A percentile compares a stretch with the other conserved stretches of the same genome.
phyloP scores from a whole-genome alignment of 1,140 invertebrate species.

The Orius laevigatus region DNA sequence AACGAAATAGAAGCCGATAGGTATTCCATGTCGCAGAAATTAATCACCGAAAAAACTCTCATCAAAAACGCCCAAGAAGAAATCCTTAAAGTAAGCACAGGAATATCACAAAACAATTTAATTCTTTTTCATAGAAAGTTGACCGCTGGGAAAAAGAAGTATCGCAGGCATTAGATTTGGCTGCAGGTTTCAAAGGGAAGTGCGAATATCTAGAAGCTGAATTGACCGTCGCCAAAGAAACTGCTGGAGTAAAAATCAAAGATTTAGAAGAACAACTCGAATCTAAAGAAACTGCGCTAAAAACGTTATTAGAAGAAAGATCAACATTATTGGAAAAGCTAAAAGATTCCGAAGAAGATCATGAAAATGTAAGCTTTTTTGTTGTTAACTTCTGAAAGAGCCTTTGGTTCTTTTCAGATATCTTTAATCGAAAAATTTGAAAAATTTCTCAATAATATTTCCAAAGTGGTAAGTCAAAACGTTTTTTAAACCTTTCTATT shows the following conservation, averaged over 20 bases:
- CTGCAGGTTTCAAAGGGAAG: constrained; percentile 49
- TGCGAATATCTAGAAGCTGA: constrained; percentile 29
- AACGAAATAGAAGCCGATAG: constrained; percentile 29
- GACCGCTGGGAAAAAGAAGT: constrained; percentile 44
- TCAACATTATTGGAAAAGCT: constrained; percentile 26
- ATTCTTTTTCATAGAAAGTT: constrained; percentile 33
- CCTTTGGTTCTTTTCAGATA: constrained; percentile 10
- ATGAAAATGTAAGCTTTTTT: constrained; percentile 32
- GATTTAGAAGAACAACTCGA: constrained; percentile 18
- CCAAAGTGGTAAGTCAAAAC: constrained; percentile 10
- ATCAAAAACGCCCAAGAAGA: constrained; percentile 17
- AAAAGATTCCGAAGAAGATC: constrained; percentile 28
- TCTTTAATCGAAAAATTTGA: constrained; percentile 10
- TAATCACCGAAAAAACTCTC: constrained; percentile 22
- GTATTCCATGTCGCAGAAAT: constrained; percentile 23
- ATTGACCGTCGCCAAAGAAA: constrained; percentile 10
- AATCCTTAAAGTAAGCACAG: constrained; percentile 16
- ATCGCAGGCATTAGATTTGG: constrained; percentile 43
- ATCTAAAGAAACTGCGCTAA: constrained; percentile 18
- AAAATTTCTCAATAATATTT: constrained; percentile 4
- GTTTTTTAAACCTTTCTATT: neutral
- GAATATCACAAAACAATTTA: neutral
- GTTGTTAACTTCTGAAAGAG: neutral
- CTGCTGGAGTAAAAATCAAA: constrained; percentile 16
- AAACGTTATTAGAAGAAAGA: constrained; percentile 24